Conservation (phyloP, 2,113 vertebrate species). For the Lampris incognitus region DNA sequence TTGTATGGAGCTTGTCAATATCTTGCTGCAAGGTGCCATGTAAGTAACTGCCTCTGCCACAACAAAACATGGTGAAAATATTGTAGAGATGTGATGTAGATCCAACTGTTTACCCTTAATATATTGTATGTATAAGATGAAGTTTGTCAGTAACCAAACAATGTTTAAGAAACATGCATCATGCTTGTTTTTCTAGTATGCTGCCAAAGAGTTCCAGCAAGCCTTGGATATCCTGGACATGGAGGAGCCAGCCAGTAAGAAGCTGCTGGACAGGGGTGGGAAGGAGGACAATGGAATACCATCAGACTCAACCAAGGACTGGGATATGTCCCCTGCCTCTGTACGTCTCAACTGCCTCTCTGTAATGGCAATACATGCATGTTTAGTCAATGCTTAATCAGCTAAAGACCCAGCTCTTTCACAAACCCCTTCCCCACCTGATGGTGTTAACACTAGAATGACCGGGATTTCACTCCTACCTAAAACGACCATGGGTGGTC, state of each 20-base stretch:
- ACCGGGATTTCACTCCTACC: too few relatives aligned
- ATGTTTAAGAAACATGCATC: background rate
- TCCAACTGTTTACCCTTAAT: too few relatives aligned
- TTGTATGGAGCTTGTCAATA: conserved; percentile 95
- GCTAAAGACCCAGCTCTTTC: too few relatives aligned
- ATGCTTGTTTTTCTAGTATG: conserved; percentile 84
- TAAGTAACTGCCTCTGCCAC: conserved; percentile 80
- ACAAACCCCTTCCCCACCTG: too few relatives aligned
- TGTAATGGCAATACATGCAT: background rate
- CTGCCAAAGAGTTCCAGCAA: conserved; percentile 97
- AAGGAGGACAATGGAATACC: conserved; percentile 88
- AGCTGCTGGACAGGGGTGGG: conserved; percentile 87
- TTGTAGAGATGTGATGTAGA: too few relatives aligned
- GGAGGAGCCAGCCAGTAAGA: conserved; percentile 93
- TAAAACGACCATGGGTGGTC: too few relatives aligned
- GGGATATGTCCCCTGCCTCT: conserved; percentile 94
- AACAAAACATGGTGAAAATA: too few relatives aligned
- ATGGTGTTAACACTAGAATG: too few relatives aligned
- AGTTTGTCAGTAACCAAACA: too few relatives aligned
- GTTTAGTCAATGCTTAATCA: background rate
- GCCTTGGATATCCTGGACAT: conserved; percentile 96
- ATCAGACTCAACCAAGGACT: conserved; percentile 87
- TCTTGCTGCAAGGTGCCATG: conserved; percentile 97
- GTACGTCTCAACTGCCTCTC: conserved; percentile 78
- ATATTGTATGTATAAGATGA: too few relatives aligned